These are phyloP conservation scores for Glyphotaelius pellucidus DNA, from an alignment of 2,888 invertebrate species.

Conservation along the genomic window DNA sequence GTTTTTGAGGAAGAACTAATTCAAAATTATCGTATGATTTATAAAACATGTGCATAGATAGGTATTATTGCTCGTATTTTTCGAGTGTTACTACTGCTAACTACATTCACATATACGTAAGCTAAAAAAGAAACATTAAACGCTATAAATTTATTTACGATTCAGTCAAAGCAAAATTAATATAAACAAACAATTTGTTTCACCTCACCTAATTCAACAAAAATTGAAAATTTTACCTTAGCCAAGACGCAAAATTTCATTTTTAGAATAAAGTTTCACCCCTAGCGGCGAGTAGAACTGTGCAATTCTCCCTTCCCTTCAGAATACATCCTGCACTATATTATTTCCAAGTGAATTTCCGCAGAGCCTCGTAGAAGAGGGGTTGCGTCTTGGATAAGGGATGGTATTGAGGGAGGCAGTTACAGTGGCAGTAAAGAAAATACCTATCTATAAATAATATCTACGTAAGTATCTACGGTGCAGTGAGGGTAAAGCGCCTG, in stretches of 20 bases:
- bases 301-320: not conserved
- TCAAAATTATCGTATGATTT: too few species aligned
- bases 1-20: too few species aligned
- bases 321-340: not conserved
- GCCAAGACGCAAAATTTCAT: not conserved
- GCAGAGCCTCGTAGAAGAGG: not conserved
- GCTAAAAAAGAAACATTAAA: too few species aligned
- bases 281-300: constrained; percentile 14
- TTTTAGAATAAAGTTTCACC: not conserved
- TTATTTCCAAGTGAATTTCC: not conserved
- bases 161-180: too few species aligned
- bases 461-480: not conserved
- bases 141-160: too few species aligned
- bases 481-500: not conserved
- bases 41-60: too few species aligned
- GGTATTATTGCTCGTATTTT: too few species aligned
- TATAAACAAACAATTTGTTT: too few species aligned
- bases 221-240: not conserved
- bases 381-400: not conserved
- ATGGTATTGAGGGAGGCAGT: not conserved
- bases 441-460: not conserved
- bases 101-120: too few species aligned
- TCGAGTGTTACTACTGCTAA: too few species aligned
- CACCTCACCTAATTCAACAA: too few species aligned
- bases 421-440: not conserved